Evolutionary conservation across 2,113 vertebrate genomes (phyloP).

Genomic region (Chionis minor): DNA sequence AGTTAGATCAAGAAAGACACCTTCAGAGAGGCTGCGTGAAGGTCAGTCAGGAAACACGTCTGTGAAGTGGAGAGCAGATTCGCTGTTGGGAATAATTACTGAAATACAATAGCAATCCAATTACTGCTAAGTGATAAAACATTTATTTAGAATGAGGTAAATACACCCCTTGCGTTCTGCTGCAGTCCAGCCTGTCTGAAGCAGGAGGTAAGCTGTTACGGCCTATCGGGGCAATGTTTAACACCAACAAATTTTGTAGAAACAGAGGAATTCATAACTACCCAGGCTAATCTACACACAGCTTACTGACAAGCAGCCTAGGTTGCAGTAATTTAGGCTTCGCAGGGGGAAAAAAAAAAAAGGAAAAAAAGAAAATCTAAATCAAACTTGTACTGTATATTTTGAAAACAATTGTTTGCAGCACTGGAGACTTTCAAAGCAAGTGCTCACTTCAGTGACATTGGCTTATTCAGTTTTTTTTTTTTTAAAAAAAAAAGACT

Average conservation of each 20-base stretch:
- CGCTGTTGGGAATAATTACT: conserved; percentile 51
- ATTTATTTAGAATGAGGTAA: conserved; percentile 36
- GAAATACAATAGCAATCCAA: conserved; percentile 50
- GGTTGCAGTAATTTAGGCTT: background rate
- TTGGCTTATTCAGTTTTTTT: background rate
- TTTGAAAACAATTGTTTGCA: background rate
- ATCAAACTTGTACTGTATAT: background rate
- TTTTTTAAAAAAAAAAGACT: background rate
- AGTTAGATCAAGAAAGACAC: conserved; percentile 22
- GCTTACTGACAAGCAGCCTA: background rate
- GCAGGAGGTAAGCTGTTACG: background rate
- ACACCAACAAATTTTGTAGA: background rate
- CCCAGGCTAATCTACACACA: background rate
- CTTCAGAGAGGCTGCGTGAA: conserved; percentile 26
- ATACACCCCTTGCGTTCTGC: background rate
- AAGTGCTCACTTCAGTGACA: background rate
- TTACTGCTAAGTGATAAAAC: conserved; percentile 44
- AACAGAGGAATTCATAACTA: background rate
- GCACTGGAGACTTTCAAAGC: background rate
- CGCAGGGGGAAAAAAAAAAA: background rate
- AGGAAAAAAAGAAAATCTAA: background rate
- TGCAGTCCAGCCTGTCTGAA: background rate
- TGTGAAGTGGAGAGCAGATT: background rate
- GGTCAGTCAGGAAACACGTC: background rate
- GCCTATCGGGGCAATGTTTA: background rate